Base-by-base conservation (phyloP, 2,113 vertebrate species). In the Cynocephalus volans region DNA sequence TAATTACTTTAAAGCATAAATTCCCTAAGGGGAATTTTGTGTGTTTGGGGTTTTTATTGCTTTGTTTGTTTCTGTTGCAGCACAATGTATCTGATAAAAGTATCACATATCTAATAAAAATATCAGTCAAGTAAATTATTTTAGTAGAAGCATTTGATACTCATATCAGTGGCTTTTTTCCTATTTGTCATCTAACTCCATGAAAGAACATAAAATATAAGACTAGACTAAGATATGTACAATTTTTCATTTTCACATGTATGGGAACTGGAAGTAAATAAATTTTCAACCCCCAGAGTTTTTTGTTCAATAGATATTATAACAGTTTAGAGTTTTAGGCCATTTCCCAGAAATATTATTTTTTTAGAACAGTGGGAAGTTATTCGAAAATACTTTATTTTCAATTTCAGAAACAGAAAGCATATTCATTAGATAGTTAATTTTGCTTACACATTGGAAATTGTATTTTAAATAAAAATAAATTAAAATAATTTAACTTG, bases 391-490 rank as follows among this genome's bases (percentile, higher is more conserved):
- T 70, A 36, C 9, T 23, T 89, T 65, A n/a, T 58, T 9, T 67
- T 82, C 23, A 28, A 83, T 84, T 80, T 86, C 45, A 81, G 28
- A 96, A 96, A 67, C 2, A 41, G 12, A 69, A 64, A 28, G 23
- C 54, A 56, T 21, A 23, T 69, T 82, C 86, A 88, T 88, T 5
- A 77, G 8, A 54, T 62, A 81, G 8, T 77, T 69, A 80, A 64
- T 56, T 50, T 8, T 93, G 19, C 73, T 84, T 83, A 56, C 6
- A 50, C 19, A 87, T 17, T 75, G 7, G 6, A 60, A 77, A 82
- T 85, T 67, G n/a, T 80, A 58, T 70, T 69, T 76, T 84, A 70
- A 89, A 45, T 90, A 5, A 93, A 86, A 90, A 89, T 62, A 75
- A 85, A 86, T 12, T 50, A 58, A 56, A 41, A 50, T 48, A 48